These are phyloP conservation scores for Silurus meridionalis DNA, from an alignment of 2,113 vertebrate species.

Conservation along the genomic window DNA sequence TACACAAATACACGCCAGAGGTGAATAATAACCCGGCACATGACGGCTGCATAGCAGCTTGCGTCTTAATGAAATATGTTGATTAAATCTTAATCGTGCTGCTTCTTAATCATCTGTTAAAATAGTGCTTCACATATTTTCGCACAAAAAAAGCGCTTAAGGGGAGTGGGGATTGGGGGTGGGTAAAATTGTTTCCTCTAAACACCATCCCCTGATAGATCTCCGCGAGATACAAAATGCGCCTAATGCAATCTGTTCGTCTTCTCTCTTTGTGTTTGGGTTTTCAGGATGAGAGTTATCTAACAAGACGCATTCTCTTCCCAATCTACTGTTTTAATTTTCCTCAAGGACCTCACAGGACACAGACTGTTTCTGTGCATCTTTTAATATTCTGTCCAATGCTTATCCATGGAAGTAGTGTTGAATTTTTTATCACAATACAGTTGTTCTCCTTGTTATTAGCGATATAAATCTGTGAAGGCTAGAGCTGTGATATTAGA, in stretches of 20 bases:
- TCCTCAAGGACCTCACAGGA: not conserved
- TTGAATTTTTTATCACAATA: conserved; percentile 2
- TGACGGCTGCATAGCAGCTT: conserved; percentile 40
- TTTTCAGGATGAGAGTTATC: conserved; percentile 1
- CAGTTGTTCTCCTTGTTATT: conserved; percentile 17
- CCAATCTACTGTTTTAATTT: not conserved
- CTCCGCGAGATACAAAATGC: conserved; percentile 3
- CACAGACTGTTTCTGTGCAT: not conserved
- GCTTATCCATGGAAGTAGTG: not conserved
- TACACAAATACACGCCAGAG: conserved; percentile 37
- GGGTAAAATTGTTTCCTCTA: conserved; percentile 36
- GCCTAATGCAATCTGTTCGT: conserved; percentile 42
- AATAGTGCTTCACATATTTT: conserved; percentile 38
- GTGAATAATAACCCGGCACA: conserved; percentile 37
- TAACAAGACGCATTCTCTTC: conserved; percentile 9
- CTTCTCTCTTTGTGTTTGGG: conserved; percentile 6
- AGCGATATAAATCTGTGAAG: conserved; percentile 7
- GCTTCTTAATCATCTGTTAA: conserved; percentile 49
- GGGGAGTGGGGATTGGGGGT: conserved; percentile 1
- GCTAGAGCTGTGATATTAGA: not conserved
- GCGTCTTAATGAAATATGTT: conserved; percentile 44
- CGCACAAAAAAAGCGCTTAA: not conserved
- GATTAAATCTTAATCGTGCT: conserved; percentile 49
- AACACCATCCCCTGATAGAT: conserved; percentile 38
- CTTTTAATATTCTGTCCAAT: not conserved